A percentile compares a stretch with the other conserved stretches of the same genome.
phyloP scores from a whole-genome alignment of 2,797 vertebrate genomes.

The Adelosebastes latens region DNA sequence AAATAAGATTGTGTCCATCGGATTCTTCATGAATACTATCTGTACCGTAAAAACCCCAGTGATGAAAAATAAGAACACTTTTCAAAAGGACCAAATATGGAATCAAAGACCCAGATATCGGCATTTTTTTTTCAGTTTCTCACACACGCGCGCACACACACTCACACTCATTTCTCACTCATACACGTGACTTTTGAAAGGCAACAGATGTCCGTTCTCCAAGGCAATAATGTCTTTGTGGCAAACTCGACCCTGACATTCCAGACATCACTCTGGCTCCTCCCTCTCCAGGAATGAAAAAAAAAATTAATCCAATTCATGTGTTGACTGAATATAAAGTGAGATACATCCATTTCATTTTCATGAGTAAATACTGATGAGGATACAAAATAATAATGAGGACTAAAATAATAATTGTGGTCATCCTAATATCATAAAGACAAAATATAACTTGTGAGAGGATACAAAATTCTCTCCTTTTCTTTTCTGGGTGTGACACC shows the following conservation, averaged over 20 bases:
- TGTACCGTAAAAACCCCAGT: constrained; percentile 81
- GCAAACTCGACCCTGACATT: constrained; percentile 84
- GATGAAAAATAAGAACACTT: constrained; percentile 88
- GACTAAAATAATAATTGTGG: constrained; percentile 77
- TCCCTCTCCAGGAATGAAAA: constrained; percentile 76
- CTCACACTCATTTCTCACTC: constrained; percentile 59
- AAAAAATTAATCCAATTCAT: constrained; percentile 46
- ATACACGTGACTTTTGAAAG: constrained; percentile 76
- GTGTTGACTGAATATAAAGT: constrained; percentile 67
- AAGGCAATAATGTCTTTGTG: constrained; percentile 87
- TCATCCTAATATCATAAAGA: constrained; percentile 68
- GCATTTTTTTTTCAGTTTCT: constrained; percentile 41
- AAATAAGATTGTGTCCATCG: constrained; percentile 79
- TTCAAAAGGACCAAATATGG: constrained; percentile 81
- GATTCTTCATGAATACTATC: constrained; percentile 78
- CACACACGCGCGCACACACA: constrained; percentile 24
- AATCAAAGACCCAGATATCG: constrained; percentile 72
- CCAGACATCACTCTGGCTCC: constrained; percentile 72
- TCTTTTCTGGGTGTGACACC: constrained; percentile 39
- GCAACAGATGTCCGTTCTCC: constrained; percentile 84
- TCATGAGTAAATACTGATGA: constrained; percentile 81
- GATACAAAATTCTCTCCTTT: constrained; percentile 49
- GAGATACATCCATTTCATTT: constrained; percentile 77
- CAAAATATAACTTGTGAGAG: constrained; percentile 75
- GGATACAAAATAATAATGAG: constrained; percentile 77